Evolutionary conservation across 2,113 vertebrate genomes (phyloP).

Genomic region (Apus apus): DNA sequence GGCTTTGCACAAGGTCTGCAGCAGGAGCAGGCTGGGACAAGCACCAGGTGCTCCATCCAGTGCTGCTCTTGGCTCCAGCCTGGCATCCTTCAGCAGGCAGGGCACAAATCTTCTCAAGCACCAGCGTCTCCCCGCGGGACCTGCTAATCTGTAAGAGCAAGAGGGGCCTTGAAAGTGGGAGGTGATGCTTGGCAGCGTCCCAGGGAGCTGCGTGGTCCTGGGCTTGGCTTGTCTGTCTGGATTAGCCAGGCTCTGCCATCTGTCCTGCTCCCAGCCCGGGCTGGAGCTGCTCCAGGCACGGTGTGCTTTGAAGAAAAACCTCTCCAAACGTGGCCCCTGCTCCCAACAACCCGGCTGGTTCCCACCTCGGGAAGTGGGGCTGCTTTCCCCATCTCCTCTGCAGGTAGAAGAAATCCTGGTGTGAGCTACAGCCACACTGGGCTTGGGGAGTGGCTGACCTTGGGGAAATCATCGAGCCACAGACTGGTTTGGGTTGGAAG

Average conservation of each 20-base stretch:
- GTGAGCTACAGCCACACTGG: background rate
- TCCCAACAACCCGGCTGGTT: background rate
- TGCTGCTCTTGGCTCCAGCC: background rate
- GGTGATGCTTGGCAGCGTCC: background rate
- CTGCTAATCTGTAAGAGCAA: background rate
- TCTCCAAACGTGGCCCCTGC: rapidly evolving
- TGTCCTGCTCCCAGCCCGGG: background rate
- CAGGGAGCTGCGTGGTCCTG: background rate
- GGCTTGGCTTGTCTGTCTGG: background rate
- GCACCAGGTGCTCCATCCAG: rapidly evolving
- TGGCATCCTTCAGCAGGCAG: background rate
- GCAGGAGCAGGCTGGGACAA: background rate
- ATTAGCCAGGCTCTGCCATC: constrained; percentile 24
- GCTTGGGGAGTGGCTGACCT: background rate
- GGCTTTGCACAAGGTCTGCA: background rate
- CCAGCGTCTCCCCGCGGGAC: background rate
- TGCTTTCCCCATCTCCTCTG: background rate
- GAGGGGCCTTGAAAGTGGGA: background rate
- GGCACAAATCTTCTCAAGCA: background rate
- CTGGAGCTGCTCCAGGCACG: constrained; percentile 38
- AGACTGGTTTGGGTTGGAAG: too few relatives aligned
- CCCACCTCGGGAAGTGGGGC: rapidly evolving
- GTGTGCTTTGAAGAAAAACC: background rate
- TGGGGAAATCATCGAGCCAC: background rate
- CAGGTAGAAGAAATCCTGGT: background rate